A percentile compares a stretch with the other conserved stretches of the same genome.
These are phyloP conservation scores for Merops nubicus DNA, from an alignment of 2,113 vertebrate genomes.

Conservation along the genomic window DNA sequence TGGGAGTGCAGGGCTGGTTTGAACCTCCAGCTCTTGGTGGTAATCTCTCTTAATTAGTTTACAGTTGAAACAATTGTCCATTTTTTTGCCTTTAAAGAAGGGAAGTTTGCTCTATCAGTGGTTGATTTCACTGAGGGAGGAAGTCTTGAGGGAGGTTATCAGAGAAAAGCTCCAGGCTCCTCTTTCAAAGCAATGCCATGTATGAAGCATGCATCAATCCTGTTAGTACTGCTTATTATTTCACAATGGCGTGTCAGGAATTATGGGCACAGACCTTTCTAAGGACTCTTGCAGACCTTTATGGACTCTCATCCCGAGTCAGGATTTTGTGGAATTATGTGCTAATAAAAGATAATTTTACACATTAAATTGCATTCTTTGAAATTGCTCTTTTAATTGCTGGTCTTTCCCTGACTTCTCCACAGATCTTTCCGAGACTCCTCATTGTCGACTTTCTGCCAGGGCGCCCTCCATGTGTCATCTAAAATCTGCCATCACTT, in stretches of 20 bases:
- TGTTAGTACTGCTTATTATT: slow-evolving; percentile 67
- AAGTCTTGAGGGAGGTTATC: slow-evolving; percentile 52
- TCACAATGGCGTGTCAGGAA: slow-evolving; percentile 58
- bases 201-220: slow-evolving; percentile 61
- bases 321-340: slow-evolving; percentile 48
- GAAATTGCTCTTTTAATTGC: slow-evolving; percentile 46
- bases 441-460: not conserved
- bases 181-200: slow-evolving; percentile 54
- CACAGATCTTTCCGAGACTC: not conserved
- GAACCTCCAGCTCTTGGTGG: slow-evolving; percentile 53
- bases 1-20: slow-evolving; percentile 34
- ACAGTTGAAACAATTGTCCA: slow-evolving; percentile 45
- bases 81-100: slow-evolving; percentile 41
- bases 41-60: slow-evolving; percentile 66
- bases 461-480: not conserved
- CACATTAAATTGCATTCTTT: slow-evolving; percentile 40
- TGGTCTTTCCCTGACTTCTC: slow-evolving; percentile 6
- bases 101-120: slow-evolving; percentile 40
- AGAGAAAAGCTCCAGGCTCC: slow-evolving; percentile 13
- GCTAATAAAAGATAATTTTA: slow-evolving; percentile 60
- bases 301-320: not conserved
- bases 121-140: slow-evolving; percentile 47
- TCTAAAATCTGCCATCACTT: slow-evolving; percentile 53
- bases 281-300: slow-evolving; percentile 48
- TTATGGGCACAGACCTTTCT: slow-evolving; percentile 30